A percentile compares a stretch with the other conserved stretches of the same genome.
Evolutionary conservation across 2,113 vertebrate genomes (phyloP).

Genomic region (Chinchilla lanigera): DNA sequence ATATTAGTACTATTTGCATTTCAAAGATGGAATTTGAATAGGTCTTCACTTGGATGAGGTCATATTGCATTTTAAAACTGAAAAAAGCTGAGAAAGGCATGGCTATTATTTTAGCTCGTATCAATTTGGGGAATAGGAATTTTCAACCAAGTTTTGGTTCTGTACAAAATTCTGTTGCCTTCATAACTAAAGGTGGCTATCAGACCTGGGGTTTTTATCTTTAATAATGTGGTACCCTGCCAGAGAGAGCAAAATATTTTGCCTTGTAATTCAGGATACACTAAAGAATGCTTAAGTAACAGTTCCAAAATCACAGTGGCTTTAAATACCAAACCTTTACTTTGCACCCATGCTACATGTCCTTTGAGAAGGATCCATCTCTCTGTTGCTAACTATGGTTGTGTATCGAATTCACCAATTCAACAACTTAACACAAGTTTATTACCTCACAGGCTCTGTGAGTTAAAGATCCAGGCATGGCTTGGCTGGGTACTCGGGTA

Average conservation of each 20-base stretch:
- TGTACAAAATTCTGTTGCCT: background rate
- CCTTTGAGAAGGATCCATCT: background rate
- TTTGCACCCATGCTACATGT: background rate
- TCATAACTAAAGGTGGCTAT: slow-evolving; percentile 18
- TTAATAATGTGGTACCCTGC: background rate
- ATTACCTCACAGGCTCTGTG: background rate
- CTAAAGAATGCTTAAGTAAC: background rate
- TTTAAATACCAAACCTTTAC: slow-evolving; percentile 19
- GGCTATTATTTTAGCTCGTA: slow-evolving; percentile 38
- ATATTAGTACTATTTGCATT: slow-evolving; percentile 46
- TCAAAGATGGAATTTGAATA: slow-evolving; percentile 65
- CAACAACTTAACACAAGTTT: background rate
- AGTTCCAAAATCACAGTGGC: background rate
- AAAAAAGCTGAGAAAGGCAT: slow-evolving; percentile 8
- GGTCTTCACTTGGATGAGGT: slow-evolving; percentile 49
- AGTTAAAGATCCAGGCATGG: background rate
- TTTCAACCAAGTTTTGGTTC: slow-evolving; percentile 37
- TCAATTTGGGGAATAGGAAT: background rate
- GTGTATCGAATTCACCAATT: background rate
- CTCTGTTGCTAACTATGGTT: background rate
- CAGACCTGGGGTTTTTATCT: background rate
- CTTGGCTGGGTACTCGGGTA: background rate
- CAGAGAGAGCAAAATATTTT: background rate
- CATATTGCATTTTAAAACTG: slow-evolving; percentile 37
- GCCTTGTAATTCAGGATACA: background rate